A percentile compares a stretch with the other conserved stretches of the same genome.
phyloP scores from a whole-genome alignment of 2,888 invertebrate species.

The Drosophila monieri region DNA sequence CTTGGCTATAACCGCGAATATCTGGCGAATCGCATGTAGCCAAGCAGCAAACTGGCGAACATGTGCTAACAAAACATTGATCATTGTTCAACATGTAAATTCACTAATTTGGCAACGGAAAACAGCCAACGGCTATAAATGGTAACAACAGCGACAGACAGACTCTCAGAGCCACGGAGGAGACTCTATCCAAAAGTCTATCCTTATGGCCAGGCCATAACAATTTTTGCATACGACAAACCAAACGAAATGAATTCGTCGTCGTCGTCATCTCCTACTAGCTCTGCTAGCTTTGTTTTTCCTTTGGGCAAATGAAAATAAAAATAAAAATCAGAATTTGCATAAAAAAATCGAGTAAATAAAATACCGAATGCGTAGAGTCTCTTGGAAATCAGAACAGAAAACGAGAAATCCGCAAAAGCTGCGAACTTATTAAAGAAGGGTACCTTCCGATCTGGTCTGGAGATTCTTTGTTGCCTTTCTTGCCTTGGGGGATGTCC shows the following conservation, averaged over 20 bases:
- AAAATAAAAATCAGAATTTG: constrained; percentile 76
- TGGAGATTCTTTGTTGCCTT: constrained; percentile 20
- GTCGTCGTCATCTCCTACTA: constrained; percentile 20
- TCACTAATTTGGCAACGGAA: constrained; percentile 78
- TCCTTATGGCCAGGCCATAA: constrained; percentile 55
- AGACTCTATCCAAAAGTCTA: constrained; percentile 40
- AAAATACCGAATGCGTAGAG: constrained; percentile 56
- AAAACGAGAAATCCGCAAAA: constrained; percentile 44
- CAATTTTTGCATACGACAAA: constrained; percentile 71
- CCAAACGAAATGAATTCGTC: constrained; percentile 70
- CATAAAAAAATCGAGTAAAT: constrained; percentile 80
- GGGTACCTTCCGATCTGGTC: constrained; percentile 42
- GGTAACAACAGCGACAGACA: constrained; percentile 62
- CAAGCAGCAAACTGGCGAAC: constrained; percentile 65
- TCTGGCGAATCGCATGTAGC: constrained; percentile 47
- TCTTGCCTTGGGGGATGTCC: constrained; percentile 15
- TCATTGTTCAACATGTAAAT: constrained; percentile 81
- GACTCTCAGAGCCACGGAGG: constrained; percentile 13
- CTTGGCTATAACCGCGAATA: constrained; percentile 52
- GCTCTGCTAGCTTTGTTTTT: constrained; percentile 15
- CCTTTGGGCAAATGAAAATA: constrained; percentile 50
- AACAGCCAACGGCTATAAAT: constrained; percentile 76
- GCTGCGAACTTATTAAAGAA: constrained; percentile 80
- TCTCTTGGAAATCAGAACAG: constrained; percentile 56
- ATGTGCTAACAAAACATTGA: constrained; percentile 80